Evolutionary conservation across 2,888 invertebrate species (phyloP).

Genomic region (Apamea sordens): DNA sequence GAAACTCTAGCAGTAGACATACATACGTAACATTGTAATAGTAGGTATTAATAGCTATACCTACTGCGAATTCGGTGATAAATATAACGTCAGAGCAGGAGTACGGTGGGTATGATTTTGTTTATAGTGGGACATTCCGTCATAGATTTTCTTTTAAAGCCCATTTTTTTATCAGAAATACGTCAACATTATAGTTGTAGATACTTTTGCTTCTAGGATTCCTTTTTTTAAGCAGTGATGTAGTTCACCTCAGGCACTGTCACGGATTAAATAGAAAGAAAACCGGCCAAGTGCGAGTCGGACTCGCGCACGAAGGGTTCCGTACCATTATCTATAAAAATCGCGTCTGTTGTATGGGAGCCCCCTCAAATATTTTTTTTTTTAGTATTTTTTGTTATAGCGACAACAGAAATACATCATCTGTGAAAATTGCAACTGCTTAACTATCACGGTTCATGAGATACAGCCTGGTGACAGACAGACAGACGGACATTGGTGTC

Average conservation of each 20-base stretch:
- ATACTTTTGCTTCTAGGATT: not conserved
- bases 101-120: constrained; percentile 45
- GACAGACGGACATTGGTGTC: too few species aligned
- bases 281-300: too few species aligned
- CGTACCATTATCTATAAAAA: too few species aligned
- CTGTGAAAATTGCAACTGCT: too few species aligned
- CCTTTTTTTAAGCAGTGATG: not conserved
- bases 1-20: constrained; percentile 70
- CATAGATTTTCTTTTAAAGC: not conserved
- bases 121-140: constrained; percentile 28
- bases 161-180: not conserved
- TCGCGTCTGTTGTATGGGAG: too few species aligned
- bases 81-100: constrained; percentile 60
- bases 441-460: too few species aligned
- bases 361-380: too few species aligned
- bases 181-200: not conserved
- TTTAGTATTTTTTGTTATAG: too few species aligned
- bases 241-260: not conserved
- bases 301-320: too few species aligned
- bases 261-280: not conserved
- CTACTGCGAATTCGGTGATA: constrained; percentile 71
- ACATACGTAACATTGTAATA: constrained; percentile 44
- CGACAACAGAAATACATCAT: too few species aligned
- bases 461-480: too few species aligned
- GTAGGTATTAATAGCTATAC: constrained; percentile 71